phyloP scores from a whole-genome alignment of 2,888 invertebrate species.

The Muscina levida region DNA sequence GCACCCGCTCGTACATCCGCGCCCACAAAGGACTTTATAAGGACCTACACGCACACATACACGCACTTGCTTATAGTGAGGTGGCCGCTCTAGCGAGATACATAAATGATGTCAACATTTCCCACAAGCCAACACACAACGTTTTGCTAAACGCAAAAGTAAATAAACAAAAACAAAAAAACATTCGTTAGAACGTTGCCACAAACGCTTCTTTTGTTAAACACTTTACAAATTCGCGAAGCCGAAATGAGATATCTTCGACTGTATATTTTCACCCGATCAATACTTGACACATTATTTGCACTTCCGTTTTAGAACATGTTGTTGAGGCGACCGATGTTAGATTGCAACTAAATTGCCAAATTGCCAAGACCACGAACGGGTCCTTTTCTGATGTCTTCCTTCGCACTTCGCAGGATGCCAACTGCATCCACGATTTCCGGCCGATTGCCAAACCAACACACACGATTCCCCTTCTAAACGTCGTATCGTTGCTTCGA shows the following conservation, averaged over 20 bases:
- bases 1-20: background rate
- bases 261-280: no score
- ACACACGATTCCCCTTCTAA: background rate
- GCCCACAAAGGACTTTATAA: background rate
- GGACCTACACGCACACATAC: slow-evolving; percentile 7
- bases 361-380: slow-evolving; percentile 14
- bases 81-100: slow-evolving; percentile 47
- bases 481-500: background rate
- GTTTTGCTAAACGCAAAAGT: slow-evolving; percentile 54
- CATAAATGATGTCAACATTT: slow-evolving; percentile 70
- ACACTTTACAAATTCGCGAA: slow-evolving; percentile 25
- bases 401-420: background rate
- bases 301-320: slow-evolving; percentile 15
- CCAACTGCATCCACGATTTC: slow-evolving; percentile 13
- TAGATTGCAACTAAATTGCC: slow-evolving; percentile 25
- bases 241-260: no score
- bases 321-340: slow-evolving; percentile 14
- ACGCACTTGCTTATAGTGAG: slow-evolving; percentile 8
- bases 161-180: background rate
- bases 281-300: background rate
- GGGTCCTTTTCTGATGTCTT: background rate
- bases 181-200: no score
- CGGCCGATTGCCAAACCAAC: slow-evolving; percentile 7
- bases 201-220: no score
- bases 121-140: slow-evolving; percentile 65